These are phyloP conservation scores for Theristicus caerulescens DNA, from an alignment of 2,113 vertebrate genomes.

Conservation along the genomic window DNA sequence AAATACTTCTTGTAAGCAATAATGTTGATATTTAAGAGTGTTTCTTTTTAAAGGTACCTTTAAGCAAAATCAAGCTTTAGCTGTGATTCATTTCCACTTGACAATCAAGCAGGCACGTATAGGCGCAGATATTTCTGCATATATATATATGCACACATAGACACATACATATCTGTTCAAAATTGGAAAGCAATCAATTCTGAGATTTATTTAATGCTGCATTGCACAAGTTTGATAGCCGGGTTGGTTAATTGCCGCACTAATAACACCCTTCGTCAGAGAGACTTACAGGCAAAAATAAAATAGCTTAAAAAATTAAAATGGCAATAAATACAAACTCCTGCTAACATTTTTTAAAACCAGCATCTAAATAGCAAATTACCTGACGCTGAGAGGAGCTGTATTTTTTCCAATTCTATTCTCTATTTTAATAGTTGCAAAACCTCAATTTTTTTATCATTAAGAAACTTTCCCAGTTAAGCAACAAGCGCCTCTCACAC, in stretches of 20 bases:
- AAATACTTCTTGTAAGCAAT: not conserved
- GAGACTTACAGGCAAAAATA: slow-evolving; percentile 21
- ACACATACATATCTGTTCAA: not conserved
- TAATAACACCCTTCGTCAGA: slow-evolving; percentile 57
- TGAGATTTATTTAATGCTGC: slow-evolving; percentile 49
- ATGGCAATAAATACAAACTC: not conserved
- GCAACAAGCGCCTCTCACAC: accelerated
- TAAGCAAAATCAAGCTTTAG: slow-evolving; percentile 13
- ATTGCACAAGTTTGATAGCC: slow-evolving; percentile 46
- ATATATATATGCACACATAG: not conserved
- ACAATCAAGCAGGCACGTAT: slow-evolving; percentile 69
- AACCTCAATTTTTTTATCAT: not conserved
- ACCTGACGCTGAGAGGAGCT: not conserved
- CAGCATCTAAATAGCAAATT: not conserved
- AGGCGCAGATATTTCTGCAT: slow-evolving; percentile 7
- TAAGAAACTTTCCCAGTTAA: not conserved
- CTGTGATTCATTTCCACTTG: slow-evolving; percentile 58
- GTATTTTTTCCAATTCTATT: not conserved
- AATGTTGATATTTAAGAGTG: not conserved
- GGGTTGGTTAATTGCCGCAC: slow-evolving; percentile 59
- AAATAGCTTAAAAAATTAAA: not conserved
- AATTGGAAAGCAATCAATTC: slow-evolving; percentile 64
- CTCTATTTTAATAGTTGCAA: not conserved
- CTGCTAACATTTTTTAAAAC: not conserved
- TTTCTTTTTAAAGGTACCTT: not conserved